Evolutionary conservation across 2,113 vertebrate genomes (phyloP), one percentile per base, ranked within the genome.

Genomic region (Alethe diademata): DNA sequence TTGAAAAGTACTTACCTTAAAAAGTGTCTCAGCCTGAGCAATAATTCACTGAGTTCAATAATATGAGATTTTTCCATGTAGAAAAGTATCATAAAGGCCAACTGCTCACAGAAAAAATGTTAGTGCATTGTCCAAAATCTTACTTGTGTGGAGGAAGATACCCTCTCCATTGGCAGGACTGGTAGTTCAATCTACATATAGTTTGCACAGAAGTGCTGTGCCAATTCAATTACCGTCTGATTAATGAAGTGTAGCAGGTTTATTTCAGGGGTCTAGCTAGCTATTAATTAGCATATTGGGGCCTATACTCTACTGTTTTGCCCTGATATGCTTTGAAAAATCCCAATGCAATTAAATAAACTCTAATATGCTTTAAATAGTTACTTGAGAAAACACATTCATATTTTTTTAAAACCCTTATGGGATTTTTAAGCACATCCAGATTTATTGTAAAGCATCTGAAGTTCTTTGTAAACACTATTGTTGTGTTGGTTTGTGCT

Each of bases 171-270:
- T 97, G 95, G 92, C 96, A 97, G 94, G 96, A 97, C 93, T 98
- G 84, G 62, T 92, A 95, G 97, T 96, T 97, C 95, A 97, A 96
- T 98, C 97, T 97, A 97, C 97, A 97, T 96, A 95, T 95, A 98
- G 97, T 98, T 98, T 97, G 95, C 95, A 97, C 89, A 95, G 97
- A 97, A 98, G 91, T 97, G 85, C 95, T 94, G 98, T 98, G 98
- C 98, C 98, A 98, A 98, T 98, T 98, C 98, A 98, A 98, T 98
- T 98, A 98, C 97, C 91, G 97, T 93, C 97, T 98, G 98, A 98
- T 98, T 98, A 98, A 98, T 98, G 98, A 98, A 98, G 97, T 98
- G 97, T 98, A 97, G 95, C 97, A 96, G 96, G 97, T 97, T 98
- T 98, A 97, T 98, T 98, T 98, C 97, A 97, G 97, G 97, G 98